phyloP scores from a whole-genome alignment of 2,113 vertebrate species.

The Galemys pyrenaicus region DNA sequence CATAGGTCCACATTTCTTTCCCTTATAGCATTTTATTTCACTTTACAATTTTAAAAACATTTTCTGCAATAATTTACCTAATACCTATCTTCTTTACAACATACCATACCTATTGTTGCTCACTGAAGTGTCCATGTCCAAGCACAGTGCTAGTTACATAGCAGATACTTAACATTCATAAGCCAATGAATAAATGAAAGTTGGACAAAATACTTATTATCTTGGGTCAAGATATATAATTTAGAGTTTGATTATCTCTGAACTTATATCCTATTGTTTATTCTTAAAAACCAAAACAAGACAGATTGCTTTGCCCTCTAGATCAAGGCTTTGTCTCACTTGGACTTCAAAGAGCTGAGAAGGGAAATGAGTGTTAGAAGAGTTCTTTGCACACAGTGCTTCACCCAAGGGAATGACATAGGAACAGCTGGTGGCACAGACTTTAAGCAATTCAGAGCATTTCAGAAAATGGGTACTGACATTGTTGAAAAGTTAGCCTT shows the following conservation, averaged over 20 bases:
- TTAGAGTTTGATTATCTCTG: neutral
- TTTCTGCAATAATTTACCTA: constrained; percentile 6
- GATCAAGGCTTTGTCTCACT: neutral
- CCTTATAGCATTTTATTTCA: neutral
- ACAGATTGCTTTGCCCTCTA: neutral
- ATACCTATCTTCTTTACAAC: neutral
- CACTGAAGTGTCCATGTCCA: neutral
- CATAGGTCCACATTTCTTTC: neutral
- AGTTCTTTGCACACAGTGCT: neutral
- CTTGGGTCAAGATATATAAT: neutral
- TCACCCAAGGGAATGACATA: neutral
- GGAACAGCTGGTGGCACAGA: neutral
- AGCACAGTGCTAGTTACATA: neutral
- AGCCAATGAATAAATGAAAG: neutral
- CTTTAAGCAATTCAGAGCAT: neutral
- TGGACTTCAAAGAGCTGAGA: neutral
- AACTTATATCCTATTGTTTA: neutral
- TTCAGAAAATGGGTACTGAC: neutral
- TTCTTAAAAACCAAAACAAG: neutral
- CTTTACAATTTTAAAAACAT: neutral
- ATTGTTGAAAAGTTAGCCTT: neutral
- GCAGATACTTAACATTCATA: neutral
- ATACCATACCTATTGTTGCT: neutral
- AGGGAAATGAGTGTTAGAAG: neutral
- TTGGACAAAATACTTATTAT: neutral